A percentile compares a stretch with the other conserved stretches of the same genome.
phyloP scores from a whole-genome alignment of 2,888 invertebrate species.

The Caenorhabditis afra region DNA sequence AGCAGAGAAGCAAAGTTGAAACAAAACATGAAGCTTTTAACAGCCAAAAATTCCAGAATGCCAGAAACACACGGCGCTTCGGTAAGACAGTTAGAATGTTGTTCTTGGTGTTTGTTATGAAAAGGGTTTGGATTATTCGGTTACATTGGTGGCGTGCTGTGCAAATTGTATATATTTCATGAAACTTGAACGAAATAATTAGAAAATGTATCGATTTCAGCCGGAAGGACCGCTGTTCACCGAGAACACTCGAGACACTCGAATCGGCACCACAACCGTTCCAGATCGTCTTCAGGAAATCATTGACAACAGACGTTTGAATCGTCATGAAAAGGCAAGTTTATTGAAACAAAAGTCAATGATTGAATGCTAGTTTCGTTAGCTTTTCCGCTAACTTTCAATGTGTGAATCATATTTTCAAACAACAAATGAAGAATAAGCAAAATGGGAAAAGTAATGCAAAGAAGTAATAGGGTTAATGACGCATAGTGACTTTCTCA shows the following conservation, averaged over 20 bases:
- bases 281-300: constrained; percentile 67
- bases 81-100: constrained; percentile 32
- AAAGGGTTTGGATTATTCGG: constrained; percentile 1
- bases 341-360: not conserved
- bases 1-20: too few species aligned
- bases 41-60: constrained; percentile 24
- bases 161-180: not conserved
- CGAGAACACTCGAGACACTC: constrained; percentile 58
- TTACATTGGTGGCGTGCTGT: constrained; percentile 12
- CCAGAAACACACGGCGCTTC: constrained; percentile 13
- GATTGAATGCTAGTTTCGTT: too few species aligned
- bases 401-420: not conserved
- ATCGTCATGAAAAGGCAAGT: constrained; percentile 63
- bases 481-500: too few species aligned
- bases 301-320: constrained; percentile 64
- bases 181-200: not conserved
- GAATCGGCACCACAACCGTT: constrained; percentile 58
- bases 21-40: not conserved
- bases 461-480: too few species aligned
- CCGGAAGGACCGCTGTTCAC: constrained; percentile 67
- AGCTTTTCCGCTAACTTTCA: not conserved
- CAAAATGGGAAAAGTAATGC: too few species aligned
- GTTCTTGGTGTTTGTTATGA: constrained; percentile 25
- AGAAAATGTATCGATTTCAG: constrained; percentile 45
- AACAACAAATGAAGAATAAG: not conserved